A percentile compares a stretch with the other conserved stretches of the same genome.
These are phyloP conservation scores for Noctua pronuba DNA, from an alignment of 2,888 invertebrate genomes.

Conservation along the genomic window DNA sequence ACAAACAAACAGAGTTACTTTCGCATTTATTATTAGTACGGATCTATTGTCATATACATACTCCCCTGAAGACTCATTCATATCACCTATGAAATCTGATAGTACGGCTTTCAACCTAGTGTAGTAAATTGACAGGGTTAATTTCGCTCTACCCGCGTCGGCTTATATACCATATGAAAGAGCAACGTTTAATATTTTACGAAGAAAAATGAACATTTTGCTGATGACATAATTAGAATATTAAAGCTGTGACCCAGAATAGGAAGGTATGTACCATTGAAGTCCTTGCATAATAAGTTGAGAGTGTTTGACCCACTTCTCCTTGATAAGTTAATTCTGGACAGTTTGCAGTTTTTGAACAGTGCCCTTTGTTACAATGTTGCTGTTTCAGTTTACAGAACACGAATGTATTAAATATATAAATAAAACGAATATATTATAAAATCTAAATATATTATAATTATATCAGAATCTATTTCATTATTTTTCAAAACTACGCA, in stretches of 20 bases:
- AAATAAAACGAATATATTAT: background rate
- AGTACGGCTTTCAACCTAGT: slow-evolving; percentile 5
- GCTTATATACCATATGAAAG: background rate
- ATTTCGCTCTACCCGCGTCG: background rate
- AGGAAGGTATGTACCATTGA: slow-evolving; percentile 6
- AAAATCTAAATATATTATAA: background rate
- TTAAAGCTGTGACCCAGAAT: slow-evolving; percentile 25
- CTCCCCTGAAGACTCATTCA: background rate
- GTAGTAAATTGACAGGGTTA: slow-evolving; percentile 20
- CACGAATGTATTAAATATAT: background rate
- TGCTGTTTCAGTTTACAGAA: background rate
- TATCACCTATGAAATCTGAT: background rate
- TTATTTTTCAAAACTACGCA: background rate
- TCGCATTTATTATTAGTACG: no score
- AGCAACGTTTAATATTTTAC: background rate
- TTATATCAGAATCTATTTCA: background rate
- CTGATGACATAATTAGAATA: slow-evolving; percentile 27
- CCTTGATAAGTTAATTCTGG: slow-evolving; percentile 21
- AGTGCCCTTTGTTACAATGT: background rate
- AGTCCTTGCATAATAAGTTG: slow-evolving; percentile 47
- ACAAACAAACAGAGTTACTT: no score
- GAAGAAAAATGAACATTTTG: slow-evolving; percentile 3
- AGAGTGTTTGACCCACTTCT: slow-evolving; percentile 54
- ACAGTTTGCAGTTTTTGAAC: slow-evolving; percentile 24
- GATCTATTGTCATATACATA: background rate